Base-by-base conservation (phyloP, 1,140 invertebrate species). In the Helicoverpa armigera region DNA sequence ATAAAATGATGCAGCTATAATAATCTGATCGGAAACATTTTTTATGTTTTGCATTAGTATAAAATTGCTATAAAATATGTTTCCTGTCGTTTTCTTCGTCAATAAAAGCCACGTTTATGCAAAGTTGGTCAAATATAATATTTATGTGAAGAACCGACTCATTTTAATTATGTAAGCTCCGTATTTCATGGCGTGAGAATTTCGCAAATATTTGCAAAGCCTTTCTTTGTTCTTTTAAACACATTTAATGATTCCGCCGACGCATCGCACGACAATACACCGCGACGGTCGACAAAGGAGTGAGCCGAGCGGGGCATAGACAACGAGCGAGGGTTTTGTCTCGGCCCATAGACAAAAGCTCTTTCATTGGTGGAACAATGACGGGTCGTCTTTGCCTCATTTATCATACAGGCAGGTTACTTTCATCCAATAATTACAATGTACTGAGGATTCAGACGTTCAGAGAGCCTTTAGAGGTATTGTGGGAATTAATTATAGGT, bases 391-490 rank as follows among this genome's bases (percentile, higher is more conserved):
- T 91, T 89, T 90, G 90, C 88, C 89, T 94, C 93, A 93, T 94
- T 94, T 93, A 92, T 94, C 92, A 94, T 91, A 91, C 88, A 91
- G 86, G 81, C 91, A 92, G 93, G 91, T 93, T 90, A 94, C 91
- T 94, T 92, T 93, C 92, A 92, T 93, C 88, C 86, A 89, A 90
- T 90, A 89, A 94, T 94, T 93, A 92, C 90, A 94, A 92, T 89
- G 91, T 91, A 85, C 82, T 81, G 79, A 84, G 85, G 79, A 87
- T 87, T 87, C 83, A 87, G 78, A 86, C 82, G 82, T 87, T 83
- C 67, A 84, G 79, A 85, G 80, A 85, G 81, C 67, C 83, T 80
- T 78, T 84, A 29, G 78, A 67, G 74, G 31, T 77, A 86, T 85
- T 88, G 86, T 87, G 72, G 79, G 85, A 83, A 90, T 91, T 91